Conservation (phyloP, 2,888 invertebrate species). For the Rhagium mordax region DNA sequence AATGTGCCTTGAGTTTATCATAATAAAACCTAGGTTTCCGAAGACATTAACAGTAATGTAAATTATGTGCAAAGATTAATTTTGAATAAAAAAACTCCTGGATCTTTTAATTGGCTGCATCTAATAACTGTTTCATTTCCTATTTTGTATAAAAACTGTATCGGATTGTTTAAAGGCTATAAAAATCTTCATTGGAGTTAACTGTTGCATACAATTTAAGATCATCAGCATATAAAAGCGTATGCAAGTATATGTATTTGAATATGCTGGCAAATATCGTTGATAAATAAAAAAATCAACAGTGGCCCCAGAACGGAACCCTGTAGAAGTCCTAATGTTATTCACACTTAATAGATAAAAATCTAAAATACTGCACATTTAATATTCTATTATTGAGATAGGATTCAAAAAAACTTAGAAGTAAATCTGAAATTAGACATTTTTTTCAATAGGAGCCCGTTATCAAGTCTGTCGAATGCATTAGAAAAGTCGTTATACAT, state of each 20-base stretch:
- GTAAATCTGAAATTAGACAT: conserved; percentile 19
- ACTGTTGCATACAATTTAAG: conserved; percentile 26
- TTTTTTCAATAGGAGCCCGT: too few species aligned
- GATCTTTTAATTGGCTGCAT: conserved; percentile 24
- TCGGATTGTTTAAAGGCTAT: not conserved
- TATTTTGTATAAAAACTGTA: not conserved
- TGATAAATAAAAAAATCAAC: conserved; percentile 29
- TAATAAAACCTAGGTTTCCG: conserved; percentile 2
- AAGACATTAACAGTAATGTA: not conserved
- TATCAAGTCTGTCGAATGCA: too few species aligned
- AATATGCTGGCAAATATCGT: conserved; percentile 22
- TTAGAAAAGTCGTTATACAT: too few species aligned
- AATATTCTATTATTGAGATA: conserved; percentile 8
- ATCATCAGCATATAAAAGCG: conserved; percentile 31
- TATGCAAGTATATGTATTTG: not conserved
- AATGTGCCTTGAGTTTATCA: not conserved
- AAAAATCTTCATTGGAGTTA: not conserved
- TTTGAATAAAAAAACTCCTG: conserved; percentile 27
- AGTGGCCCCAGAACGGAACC: conserved; percentile 24
- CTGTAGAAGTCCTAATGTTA: conserved; percentile 32
- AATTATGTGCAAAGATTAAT: conserved; percentile 16
- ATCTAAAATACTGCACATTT: not conserved
- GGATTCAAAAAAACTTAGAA: conserved; percentile 20
- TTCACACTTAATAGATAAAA: not conserved
- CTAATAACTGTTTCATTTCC: not conserved